Conservation (phyloP, 2,888 invertebrate species). For the Ophioninae sp. region DNA sequence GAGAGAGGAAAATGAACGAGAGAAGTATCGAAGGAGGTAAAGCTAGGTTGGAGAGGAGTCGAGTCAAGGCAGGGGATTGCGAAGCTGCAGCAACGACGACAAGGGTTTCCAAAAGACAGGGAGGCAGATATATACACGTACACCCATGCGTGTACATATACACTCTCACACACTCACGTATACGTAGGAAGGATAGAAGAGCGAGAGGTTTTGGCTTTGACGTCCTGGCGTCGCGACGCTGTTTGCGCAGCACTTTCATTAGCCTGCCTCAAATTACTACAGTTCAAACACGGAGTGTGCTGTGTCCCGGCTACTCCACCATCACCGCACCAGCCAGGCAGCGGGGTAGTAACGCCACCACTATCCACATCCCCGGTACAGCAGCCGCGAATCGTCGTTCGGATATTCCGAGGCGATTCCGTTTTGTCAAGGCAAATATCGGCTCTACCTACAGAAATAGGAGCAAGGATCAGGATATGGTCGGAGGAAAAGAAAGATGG, state of each 20-base stretch:
- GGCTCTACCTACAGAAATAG: slow-evolving; percentile 66
- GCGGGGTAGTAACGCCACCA: slow-evolving; percentile 42
- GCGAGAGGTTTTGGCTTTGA: slow-evolving; percentile 77
- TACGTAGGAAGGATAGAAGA: slow-evolving; percentile 58
- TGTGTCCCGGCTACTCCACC: slow-evolving; percentile 50
- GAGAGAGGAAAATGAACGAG: slow-evolving; percentile 29
- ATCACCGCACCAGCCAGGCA: slow-evolving; percentile 52
- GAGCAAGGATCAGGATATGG: slow-evolving; percentile 12
- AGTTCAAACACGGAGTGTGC: slow-evolving; percentile 77
- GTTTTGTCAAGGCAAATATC: slow-evolving; percentile 78
- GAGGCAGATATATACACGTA: slow-evolving; percentile 10
- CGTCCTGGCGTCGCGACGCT: slow-evolving; percentile 79
- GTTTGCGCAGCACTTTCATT: slow-evolving; percentile 80
- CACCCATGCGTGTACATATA: slow-evolving; percentile 6
- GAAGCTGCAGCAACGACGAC: slow-evolving; percentile 46
- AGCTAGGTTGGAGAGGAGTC: slow-evolving; percentile 38
- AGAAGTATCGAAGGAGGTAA: slow-evolving; percentile 37
- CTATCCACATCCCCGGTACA: slow-evolving; percentile 37
- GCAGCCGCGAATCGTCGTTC: slow-evolving; percentile 64
- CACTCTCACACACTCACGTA: slow-evolving; percentile 2
- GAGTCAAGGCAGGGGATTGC: slow-evolving; percentile 35
- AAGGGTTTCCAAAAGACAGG: slow-evolving; percentile 58
- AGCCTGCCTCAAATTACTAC: slow-evolving; percentile 80
- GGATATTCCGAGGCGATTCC: slow-evolving; percentile 74
- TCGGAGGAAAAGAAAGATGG: background rate